These are phyloP conservation scores for Eilema sororculum DNA, from an alignment of 2,888 invertebrate genomes.

Conservation along the genomic window DNA sequence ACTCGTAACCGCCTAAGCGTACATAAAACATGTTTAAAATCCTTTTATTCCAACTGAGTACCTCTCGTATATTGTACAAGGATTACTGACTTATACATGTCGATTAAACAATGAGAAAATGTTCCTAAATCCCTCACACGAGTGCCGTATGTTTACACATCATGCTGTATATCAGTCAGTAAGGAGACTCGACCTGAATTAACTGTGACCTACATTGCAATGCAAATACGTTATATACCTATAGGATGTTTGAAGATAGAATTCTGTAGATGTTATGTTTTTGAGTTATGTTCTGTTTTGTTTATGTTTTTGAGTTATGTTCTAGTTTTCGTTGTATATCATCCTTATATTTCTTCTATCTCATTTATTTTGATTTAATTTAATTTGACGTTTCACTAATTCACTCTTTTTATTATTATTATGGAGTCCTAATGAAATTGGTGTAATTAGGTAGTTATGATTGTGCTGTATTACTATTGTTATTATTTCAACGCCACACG, in stretches of 20 bases:
- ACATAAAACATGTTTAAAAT: neutral
- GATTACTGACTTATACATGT: slow-evolving; percentile 13
- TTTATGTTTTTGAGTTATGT: neutral
- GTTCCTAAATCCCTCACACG: slow-evolving; percentile 1
- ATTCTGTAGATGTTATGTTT: neutral
- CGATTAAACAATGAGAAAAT: neutral
- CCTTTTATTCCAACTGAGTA: neutral
- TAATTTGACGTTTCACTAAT: no score
- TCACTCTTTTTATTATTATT: no score
- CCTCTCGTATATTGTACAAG: neutral
- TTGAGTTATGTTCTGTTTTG: neutral
- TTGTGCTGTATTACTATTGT: no score
- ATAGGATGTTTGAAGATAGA: neutral
- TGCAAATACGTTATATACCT: slow-evolving; percentile 15
- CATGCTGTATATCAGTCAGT: slow-evolving; percentile 10
- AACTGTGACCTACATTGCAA: slow-evolving; percentile 18
- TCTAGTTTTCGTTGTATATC: no score
- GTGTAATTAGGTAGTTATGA: no score
- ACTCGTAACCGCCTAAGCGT: neutral
- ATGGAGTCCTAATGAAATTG: no score
- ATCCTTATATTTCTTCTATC: no score
- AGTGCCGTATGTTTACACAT: slow-evolving; percentile 15
- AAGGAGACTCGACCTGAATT: slow-evolving; percentile 17
- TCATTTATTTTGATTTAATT: no score
- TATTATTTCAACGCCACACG: no score